phyloP scores from a whole-genome alignment of 2,797 vertebrate species.

The Pelobates cultripes region DNA sequence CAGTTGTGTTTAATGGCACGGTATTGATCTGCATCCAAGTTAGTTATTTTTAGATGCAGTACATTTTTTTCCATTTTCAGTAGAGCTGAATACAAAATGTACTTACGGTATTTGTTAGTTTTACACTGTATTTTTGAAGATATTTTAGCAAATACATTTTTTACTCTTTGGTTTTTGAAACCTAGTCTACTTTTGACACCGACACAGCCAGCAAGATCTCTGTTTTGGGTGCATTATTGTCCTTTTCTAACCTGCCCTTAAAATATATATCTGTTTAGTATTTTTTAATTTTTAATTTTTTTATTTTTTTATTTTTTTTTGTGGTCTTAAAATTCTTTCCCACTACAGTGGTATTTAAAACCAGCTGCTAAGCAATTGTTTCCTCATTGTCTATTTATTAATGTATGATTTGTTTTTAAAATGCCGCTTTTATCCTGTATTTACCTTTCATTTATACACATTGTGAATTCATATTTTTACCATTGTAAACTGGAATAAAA shows the following conservation, averaged over 20 bases:
- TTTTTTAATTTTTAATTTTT: background rate
- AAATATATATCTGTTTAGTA: background rate
- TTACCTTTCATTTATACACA: slow-evolving; percentile 63
- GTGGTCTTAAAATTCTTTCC: background rate
- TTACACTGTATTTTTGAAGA: slow-evolving; percentile 60
- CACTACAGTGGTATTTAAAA: slow-evolving; percentile 57
- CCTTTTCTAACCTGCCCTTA: slow-evolving; percentile 11
- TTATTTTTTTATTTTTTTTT: background rate
- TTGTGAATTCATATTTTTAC: slow-evolving; percentile 66
- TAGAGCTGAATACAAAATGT: slow-evolving; percentile 27
- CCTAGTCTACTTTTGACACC: slow-evolving; percentile 18
- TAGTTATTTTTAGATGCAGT: slow-evolving; percentile 47
- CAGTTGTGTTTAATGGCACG: slow-evolving; percentile 52
- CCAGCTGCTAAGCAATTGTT: slow-evolving; percentile 67
- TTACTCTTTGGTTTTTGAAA: slow-evolving; percentile 52
- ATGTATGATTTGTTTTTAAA: slow-evolving; percentile 68
- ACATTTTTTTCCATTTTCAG: slow-evolving; percentile 54
- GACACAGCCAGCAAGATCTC: slow-evolving; percentile 39
- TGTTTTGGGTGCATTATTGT: slow-evolving; percentile 4
- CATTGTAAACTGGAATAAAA: slow-evolving; percentile 66
- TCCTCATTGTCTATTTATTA: slow-evolving; percentile 70
- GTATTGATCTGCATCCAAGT: slow-evolving; percentile 33
- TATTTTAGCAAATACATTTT: slow-evolving; percentile 40
- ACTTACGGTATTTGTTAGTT: slow-evolving; percentile 57
- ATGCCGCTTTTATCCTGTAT: slow-evolving; percentile 69